A percentile compares a stretch with the other conserved stretches of the same genome.
Conservation (phyloP, 2,113 vertebrate species). For the Peromyscus leucopus region DNA sequence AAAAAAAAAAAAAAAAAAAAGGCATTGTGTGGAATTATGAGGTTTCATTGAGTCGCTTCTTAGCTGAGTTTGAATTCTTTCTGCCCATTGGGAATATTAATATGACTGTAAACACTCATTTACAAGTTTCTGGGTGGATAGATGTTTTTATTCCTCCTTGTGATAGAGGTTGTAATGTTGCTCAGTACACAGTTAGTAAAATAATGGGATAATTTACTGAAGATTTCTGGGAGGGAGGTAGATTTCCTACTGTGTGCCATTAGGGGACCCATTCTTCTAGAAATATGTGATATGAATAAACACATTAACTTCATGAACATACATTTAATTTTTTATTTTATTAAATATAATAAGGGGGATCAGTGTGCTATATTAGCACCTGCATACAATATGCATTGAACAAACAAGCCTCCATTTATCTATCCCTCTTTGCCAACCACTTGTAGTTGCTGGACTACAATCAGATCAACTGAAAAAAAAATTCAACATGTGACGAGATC, state of each 20-base stretch:
- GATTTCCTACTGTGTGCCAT: conserved; percentile 9
- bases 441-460: neutral
- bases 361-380: neutral
- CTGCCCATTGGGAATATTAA: neutral
- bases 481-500: neutral
- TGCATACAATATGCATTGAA: neutral
- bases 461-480: neutral
- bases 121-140: neutral
- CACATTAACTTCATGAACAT: neutral
- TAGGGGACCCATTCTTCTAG: neutral
- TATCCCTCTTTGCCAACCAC: neutral
- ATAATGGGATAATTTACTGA: neutral
- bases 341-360: neutral
- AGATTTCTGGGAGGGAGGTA: conserved; percentile 10
- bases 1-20: neutral
- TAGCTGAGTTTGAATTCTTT: neutral
- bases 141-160: neutral
- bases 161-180: neutral
- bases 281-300: neutral
- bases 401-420: neutral
- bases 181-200: neutral
- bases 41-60: neutral
- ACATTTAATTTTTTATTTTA: neutral
- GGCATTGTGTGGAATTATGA: neutral
- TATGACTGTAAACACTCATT: neutral